These are phyloP conservation scores for Dolichotis patagonum DNA, from an alignment of 2,113 vertebrate genomes.

Conservation along the genomic window DNA sequence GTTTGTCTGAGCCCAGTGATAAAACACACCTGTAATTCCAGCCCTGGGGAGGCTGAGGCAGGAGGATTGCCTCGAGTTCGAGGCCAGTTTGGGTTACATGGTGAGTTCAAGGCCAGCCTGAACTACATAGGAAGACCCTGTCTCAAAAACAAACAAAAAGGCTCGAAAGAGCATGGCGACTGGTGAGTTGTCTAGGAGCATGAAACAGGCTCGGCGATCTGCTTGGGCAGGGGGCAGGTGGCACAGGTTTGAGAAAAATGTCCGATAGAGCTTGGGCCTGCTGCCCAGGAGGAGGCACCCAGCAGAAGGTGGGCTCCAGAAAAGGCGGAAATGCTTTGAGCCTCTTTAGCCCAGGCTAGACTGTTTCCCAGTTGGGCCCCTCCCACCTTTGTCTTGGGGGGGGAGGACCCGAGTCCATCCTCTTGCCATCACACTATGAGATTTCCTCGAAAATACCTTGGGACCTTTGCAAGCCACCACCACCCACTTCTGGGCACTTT, in stretches of 20 bases:
- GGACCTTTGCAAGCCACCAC: conserved; percentile 16
- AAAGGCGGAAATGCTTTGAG: neutral
- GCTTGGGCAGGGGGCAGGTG: neutral
- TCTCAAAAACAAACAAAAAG: neutral
- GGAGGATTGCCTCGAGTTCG: neutral
- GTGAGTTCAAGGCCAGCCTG: neutral
- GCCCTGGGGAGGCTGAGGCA: neutral
- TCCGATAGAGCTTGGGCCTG: neutral
- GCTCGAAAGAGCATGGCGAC: neutral
- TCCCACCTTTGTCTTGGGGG: too few relatives aligned
- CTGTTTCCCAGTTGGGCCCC: neutral
- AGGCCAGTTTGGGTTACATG: neutral
- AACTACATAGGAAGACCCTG: neutral
- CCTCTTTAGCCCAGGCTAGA: neutral
- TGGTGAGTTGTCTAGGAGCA: neutral
- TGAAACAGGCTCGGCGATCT: neutral
- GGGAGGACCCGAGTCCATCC: too few relatives aligned
- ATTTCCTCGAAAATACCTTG: conserved; percentile 37
- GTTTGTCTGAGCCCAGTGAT: neutral
- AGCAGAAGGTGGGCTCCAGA: neutral
- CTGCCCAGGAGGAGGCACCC: neutral
- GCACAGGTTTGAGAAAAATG: neutral
- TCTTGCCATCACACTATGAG: neutral
- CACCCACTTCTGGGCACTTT: neutral
- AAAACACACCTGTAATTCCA: neutral